Conservation (phyloP, 2,113 vertebrate species). For the Campylomormyrus numenius region DNA sequence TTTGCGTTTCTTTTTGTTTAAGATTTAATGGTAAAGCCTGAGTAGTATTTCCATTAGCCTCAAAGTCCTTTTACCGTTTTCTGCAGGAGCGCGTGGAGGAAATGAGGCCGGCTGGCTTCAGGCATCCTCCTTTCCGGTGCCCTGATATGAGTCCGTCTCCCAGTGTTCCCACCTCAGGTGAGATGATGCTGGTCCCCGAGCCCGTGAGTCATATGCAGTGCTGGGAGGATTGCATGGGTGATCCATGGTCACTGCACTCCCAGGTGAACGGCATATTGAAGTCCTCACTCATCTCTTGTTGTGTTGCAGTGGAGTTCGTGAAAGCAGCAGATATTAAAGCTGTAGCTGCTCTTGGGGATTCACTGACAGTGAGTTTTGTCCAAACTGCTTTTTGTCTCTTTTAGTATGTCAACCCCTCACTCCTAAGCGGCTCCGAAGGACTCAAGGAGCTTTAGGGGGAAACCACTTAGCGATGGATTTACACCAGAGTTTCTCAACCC, state of each 20-base stretch:
- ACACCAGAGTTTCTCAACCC: neutral
- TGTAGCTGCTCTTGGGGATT: conserved; percentile 84
- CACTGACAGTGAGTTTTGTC: conserved; percentile 73
- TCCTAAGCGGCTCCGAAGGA: neutral
- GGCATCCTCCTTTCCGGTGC: conserved; percentile 53
- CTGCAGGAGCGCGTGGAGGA: conserved; percentile 62
- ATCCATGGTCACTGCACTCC: neutral
- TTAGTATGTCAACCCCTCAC: neutral
- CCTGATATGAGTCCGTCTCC: conserved; percentile 63
- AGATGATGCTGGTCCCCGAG: neutral
- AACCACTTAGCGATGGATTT: neutral
- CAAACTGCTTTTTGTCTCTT: neutral
- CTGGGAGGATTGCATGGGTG: neutral
- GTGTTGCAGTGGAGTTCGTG: conserved; percentile 74
- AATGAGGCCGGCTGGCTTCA: conserved; percentile 48
- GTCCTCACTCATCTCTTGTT: neutral
- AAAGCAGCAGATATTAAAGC: conserved; percentile 79
- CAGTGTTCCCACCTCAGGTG: conserved; percentile 60
- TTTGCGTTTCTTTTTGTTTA: neutral
- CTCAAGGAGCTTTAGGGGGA: neutral
- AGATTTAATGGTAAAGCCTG: neutral
- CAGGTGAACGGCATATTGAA: neutral
- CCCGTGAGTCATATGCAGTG: neutral
- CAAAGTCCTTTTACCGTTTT: neutral
- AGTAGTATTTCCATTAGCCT: neutral